Percentiles rank a stretch among this genome's conserved stretches.
Evolutionary conservation across 2,888 invertebrate genomes (phyloP).

Genomic region (Cataglyphis albicans): DNA sequence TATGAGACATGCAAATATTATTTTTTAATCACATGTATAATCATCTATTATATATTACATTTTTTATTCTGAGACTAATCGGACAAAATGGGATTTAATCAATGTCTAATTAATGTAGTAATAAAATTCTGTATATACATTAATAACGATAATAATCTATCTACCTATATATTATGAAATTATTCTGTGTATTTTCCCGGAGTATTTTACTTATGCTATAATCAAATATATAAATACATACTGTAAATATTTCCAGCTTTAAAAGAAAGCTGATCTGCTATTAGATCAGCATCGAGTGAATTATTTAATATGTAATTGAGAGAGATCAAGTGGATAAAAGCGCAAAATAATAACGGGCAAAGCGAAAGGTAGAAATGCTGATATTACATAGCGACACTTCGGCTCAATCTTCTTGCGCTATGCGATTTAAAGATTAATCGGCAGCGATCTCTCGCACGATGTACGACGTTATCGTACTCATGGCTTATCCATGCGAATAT

Average conservation of each 20-base stretch:
- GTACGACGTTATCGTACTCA: constrained; percentile 39
- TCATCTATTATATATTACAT: not conserved
- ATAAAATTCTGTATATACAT: not conserved
- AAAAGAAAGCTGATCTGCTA: not conserved
- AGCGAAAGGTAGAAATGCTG: constrained; percentile 50
- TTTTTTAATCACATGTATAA: not conserved
- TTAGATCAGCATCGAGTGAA: constrained; percentile 27
- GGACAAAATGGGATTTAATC: not conserved
- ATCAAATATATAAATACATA: not conserved
- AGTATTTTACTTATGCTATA: not conserved
- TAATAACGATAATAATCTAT: not conserved
- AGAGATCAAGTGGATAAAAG: constrained; percentile 45
- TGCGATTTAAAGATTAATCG: constrained; percentile 51
- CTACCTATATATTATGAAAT: constrained; percentile 6
- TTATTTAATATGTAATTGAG: constrained; percentile 17
- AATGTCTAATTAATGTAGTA: not conserved
- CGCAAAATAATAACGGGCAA: constrained; percentile 55
- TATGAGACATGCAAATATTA: not conserved
- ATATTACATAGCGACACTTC: constrained; percentile 71
- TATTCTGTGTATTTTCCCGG: not conserved
- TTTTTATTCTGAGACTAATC: not conserved
- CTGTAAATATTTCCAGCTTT: constrained; percentile 23
- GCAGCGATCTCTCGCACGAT: constrained; percentile 56
- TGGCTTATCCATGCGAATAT: constrained; percentile 56
- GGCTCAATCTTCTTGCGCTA: constrained; percentile 71